Conservation (phyloP, 2,113 vertebrate genomes). For the Zapornia atra region DNA sequence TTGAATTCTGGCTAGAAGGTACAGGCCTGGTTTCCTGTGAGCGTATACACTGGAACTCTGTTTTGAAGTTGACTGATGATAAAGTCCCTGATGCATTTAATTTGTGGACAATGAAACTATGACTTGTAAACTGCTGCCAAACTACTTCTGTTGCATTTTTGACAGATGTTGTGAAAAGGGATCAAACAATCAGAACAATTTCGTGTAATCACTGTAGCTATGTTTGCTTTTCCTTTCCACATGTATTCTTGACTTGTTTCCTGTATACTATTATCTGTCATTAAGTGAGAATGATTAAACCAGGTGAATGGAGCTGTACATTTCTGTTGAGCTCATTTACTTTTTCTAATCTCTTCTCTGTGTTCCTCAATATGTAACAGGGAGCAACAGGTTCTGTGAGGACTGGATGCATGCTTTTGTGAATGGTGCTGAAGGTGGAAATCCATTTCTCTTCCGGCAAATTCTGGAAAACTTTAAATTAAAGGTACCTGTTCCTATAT, state of each 20-base stretch:
- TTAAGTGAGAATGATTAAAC: not conserved
- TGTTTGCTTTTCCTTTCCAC: not conserved
- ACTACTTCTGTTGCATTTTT: not conserved
- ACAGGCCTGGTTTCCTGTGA: not conserved
- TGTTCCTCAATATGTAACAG: constrained; percentile 69
- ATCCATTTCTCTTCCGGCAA: constrained; percentile 93
- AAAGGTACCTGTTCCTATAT: constrained; percentile 81
- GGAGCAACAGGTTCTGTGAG: constrained; percentile 93
- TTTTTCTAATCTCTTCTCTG: not conserved
- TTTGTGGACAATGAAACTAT: not conserved
- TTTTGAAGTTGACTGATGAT: not conserved
- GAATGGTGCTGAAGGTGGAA: constrained; percentile 86
- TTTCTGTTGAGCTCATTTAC: not conserved
- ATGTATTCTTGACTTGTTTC: not conserved
- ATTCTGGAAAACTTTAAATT: constrained; percentile 98
- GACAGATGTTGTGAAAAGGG: not conserved
- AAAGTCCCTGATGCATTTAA: not conserved
- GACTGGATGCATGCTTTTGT: constrained; percentile 95
- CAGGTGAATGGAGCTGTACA: not conserved
- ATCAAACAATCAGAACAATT: not conserved
- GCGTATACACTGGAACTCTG: not conserved
- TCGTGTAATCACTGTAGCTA: not conserved
- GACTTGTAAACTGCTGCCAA: not conserved
- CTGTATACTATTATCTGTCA: not conserved
- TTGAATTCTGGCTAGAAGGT: not conserved